Evolutionary conservation across 2,113 vertebrate genomes (phyloP).

Genomic region (Acanthisitta chloris): DNA sequence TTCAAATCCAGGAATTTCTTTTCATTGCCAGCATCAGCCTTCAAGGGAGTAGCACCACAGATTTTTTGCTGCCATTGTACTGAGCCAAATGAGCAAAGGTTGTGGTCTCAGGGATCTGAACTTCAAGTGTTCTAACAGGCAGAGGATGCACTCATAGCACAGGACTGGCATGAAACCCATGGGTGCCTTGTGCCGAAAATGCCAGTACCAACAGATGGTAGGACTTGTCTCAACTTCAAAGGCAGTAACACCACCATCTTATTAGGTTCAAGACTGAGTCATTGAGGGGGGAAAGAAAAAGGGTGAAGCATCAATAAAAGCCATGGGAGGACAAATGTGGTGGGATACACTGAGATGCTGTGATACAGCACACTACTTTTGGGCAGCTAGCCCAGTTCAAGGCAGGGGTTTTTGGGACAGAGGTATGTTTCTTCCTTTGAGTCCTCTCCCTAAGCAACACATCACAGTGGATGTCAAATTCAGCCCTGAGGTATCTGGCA

Average conservation of each 20-base stretch:
- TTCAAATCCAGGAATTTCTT: conserved; percentile 55
- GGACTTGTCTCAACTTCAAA: neutral
- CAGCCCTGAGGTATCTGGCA: conserved; percentile 19
- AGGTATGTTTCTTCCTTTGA: conserved; percentile 34
- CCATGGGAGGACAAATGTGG: neutral
- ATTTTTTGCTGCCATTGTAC: conserved; percentile 16
- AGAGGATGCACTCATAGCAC: neutral
- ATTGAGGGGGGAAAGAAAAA: neutral
- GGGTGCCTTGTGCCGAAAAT: neutral
- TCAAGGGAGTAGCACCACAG: conserved; percentile 28
- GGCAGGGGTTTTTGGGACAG: neutral
- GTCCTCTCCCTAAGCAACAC: neutral
- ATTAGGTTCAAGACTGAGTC: neutral
- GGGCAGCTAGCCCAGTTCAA: neutral
- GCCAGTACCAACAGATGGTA: neutral
- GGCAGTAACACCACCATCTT: neutral
- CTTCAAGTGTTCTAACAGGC: neutral
- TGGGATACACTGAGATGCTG: neutral
- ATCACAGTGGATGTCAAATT: neutral
- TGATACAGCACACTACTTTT: neutral
- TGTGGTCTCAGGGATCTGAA: neutral
- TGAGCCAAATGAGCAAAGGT: conserved; percentile 20
- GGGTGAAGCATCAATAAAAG: neutral
- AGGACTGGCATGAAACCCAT: neutral
- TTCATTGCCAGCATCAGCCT: conserved; percentile 47